Base-by-base conservation (phyloP, 2,797 vertebrate genomes). In the Carduelis carduelis region DNA sequence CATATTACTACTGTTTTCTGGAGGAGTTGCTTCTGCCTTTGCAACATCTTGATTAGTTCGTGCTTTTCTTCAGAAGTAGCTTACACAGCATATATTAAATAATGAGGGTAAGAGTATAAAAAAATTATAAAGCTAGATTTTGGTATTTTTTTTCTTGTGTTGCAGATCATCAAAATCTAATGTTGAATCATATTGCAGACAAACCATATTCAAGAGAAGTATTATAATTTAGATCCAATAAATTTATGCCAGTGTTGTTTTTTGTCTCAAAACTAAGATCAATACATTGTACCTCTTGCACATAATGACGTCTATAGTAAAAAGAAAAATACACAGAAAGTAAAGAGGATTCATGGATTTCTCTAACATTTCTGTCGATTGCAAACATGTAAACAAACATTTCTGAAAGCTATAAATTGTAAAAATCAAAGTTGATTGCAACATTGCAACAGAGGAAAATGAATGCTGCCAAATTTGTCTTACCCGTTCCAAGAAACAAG, bases 401-500 rank as follows among this genome's bases (percentile, higher is more conserved):
- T 86, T 93, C 14, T 86, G 34, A 71, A 94, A 60, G 14, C 22
- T 71, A 0, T 28, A 74, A 74, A 1, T 32, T 57, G 11, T 37
- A 75, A 15, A 46, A 55, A 69, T 56, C 3, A 4, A 23, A 56
- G 18, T 4, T 77, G 52, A 92, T 15, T 69, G 17, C 14, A 93
- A 24, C 9, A 88, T 53, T 32, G 14, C 26, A 72, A 16, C 8
- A 34, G 13, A 52, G 43, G 35, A 61, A 77, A 91, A 41, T 0
- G 2, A 74, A 43, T 41, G 6, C 18, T 66, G 57, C 23, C 56
- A 46, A 30, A 12, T 74, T 61, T 72, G 34, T 76, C 96, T 65
- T 98, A 99, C 99, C 99, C 96, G 99, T 99, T 77, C 99, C 99
- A 28, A 99, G 98, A 97, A 99, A 99, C 27, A 99, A 98, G 87